Conservation (phyloP, 2,113 vertebrate genomes). For the Morone chrysops region DNA sequence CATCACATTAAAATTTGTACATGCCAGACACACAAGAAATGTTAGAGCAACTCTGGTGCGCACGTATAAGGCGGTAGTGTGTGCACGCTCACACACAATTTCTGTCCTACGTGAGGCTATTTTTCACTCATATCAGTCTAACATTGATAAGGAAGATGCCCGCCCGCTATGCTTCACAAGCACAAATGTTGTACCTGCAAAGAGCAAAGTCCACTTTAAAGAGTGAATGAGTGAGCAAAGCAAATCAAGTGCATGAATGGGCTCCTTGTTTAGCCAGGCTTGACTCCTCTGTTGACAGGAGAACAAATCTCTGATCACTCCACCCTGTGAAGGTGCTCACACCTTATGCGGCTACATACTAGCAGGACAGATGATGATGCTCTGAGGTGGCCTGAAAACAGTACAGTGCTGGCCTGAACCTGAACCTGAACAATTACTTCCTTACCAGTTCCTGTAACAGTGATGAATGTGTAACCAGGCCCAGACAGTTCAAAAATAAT, state of each 20-base stretch:
- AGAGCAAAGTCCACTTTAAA: conserved; percentile 78
- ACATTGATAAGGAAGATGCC: conserved; percentile 71
- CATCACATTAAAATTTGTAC: conserved; percentile 10
- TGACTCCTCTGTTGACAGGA: conserved; percentile 64
- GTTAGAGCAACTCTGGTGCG: neutral
- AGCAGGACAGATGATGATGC: conserved; percentile 51
- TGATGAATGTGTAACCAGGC: conserved; percentile 60
- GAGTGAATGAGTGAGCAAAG: conserved; percentile 66
- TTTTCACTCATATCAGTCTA: conserved; percentile 52
- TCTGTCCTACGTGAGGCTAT: conserved; percentile 24
- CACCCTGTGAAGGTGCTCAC: conserved; percentile 58
- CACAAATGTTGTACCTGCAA: conserved; percentile 51
- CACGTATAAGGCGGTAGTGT: neutral
- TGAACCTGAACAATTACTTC: conserved; percentile 47
- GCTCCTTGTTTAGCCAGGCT: conserved; percentile 72
- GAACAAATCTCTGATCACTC: conserved; percentile 64
- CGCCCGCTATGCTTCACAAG: conserved; percentile 53
- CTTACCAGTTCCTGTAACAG: conserved; percentile 40
- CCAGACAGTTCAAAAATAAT: conserved; percentile 5
- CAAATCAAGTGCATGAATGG: conserved; percentile 75
- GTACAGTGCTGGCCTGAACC: conserved; percentile 31
- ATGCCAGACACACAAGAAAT: conserved; percentile 29
- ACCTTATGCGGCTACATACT: conserved; percentile 50
- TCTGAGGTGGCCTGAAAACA: conserved; percentile 50
- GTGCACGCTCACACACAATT: conserved; percentile 3